Base-by-base conservation (phyloP, 2,113 vertebrate species). In the Calidris pugnax region DNA sequence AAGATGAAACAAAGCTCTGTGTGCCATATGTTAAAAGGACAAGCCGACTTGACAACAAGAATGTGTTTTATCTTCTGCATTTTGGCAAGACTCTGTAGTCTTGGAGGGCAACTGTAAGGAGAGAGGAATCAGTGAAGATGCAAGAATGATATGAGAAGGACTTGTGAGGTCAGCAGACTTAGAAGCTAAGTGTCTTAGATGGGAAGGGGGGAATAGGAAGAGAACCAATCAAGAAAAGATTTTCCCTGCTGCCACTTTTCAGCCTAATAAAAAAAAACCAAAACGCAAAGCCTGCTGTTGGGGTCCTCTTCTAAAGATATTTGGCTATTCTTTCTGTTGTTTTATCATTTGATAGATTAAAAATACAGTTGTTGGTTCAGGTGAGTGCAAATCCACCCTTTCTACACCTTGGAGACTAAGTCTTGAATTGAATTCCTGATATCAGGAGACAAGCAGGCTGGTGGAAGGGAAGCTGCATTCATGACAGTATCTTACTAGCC, bases 11-110 rank as follows among this genome's bases (percentile, higher is more conserved):
- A 75, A 89, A 92, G 59, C 57, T 89, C 89, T 86, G 64, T 60
- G 57, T 96, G 62, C 90, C 66, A 60, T 96, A 76, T 96, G 92
- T 92, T 85, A 91, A 89, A 94, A 88, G 95, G 92, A 88, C 85
- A 76, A 79, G 74, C 45, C 4, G n/a, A 92, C 74, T 85, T 93
- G 62, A 96, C 82, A 77, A 77, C 62, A 78, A 64, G 48, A 80
- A 35, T 68, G 51, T 93, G 57, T 81, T 96, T 94, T 89, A 68
- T 97, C 66, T 96, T 85, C 30, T 79, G 62, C 41, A 20, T 91
- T 95, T 95, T 96, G 92, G 77, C 66, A 87, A 89, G 74, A 60
- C 79, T 87, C 45, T 84, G 41, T 87, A 73, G 80, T 60, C 43
- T 47, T 82, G 50, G 84, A 87, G 74, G 83, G 55, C 53, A 85